Evolutionary conservation across 2,888 invertebrate species (phyloP).

Genomic region (Mechanitis mazaeus): DNA sequence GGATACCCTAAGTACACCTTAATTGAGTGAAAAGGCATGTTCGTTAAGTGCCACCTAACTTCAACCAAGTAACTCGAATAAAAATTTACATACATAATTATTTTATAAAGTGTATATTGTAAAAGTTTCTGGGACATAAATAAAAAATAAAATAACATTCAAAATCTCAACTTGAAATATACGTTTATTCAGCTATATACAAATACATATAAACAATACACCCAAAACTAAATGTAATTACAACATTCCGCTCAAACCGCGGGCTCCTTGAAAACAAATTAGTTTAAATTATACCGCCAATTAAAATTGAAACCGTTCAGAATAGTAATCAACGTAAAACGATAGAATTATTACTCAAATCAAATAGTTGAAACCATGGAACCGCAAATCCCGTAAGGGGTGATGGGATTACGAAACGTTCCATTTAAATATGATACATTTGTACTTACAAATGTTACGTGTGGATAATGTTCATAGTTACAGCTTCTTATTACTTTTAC

Average conservation of each 20-base stretch:
- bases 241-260: background rate
- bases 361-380: constrained; percentile 1
- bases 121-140: background rate
- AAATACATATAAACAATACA: background rate
- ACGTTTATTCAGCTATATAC: no score
- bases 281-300: constrained; percentile 5
- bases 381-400: constrained; percentile 16
- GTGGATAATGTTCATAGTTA: no score
- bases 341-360: constrained; percentile 15
- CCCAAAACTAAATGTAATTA: background rate
- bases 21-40: constrained; percentile 22
- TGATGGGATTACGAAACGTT: constrained; percentile 6
- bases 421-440: constrained; percentile 6
- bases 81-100: no score
- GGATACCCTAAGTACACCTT: constrained; percentile 21
- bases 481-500: no score
- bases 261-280: background rate
- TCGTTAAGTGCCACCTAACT: background rate
- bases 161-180: no score
- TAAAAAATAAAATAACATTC: background rate
- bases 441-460: no score
- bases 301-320: constrained; percentile 6
- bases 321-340: constrained; percentile 27
- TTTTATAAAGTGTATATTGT: no score
- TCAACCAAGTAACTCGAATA: background rate